Evolutionary conservation across 1,140 invertebrate species (phyloP), one percentile per base, ranked within the genome.

Genomic region (Temnothorax curvispinosus): DNA sequence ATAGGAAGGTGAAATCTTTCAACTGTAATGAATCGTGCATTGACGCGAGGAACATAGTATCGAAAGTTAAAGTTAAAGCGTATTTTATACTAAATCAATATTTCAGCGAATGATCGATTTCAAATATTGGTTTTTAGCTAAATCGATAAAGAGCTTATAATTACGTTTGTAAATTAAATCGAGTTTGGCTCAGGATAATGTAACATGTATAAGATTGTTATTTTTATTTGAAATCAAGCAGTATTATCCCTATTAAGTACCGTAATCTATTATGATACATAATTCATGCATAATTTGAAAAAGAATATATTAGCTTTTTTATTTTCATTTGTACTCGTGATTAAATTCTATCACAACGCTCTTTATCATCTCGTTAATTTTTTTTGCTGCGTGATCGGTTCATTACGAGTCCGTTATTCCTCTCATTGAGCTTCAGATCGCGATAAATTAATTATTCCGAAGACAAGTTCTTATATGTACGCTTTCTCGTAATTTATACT

Each of bases 401-500:
- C 4, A n/a, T 84, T 47, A 74, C 15, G 13, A n/a, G 32, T 21
- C 69, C 2, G 32, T 54, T 74, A 54, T 52, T 21, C n/a, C 38
- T 54, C 50, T 74, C 2, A 50, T 52, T 54, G 71, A 13, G 27
- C 15, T 72, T 35, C 18, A n/a, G 32, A 56, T 75, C 18, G 35
- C 13, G 32, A 18, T 27, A 47, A 60, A 32, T 84, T 72, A 47
- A 76, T 85, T 75, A 76, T 52, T 80, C n/a, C 3, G 32, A 18
- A 52, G 38, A 21, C 18, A 56, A 21, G 7, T 32, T 47, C 27
- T 52, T 27, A n/a, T 47, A 35, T 8, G 41, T 21, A 64, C 32
- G 7, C 15, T 69, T 21, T 3, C n/a, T 82, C 54, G 44, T 47
- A 60, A 62, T 74, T 84, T 88, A 77, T 89, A 94, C 94, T 96